Evolutionary conservation across 2,113 vertebrate species (phyloP).

Genomic region (Semicossyphus pulcher): DNA sequence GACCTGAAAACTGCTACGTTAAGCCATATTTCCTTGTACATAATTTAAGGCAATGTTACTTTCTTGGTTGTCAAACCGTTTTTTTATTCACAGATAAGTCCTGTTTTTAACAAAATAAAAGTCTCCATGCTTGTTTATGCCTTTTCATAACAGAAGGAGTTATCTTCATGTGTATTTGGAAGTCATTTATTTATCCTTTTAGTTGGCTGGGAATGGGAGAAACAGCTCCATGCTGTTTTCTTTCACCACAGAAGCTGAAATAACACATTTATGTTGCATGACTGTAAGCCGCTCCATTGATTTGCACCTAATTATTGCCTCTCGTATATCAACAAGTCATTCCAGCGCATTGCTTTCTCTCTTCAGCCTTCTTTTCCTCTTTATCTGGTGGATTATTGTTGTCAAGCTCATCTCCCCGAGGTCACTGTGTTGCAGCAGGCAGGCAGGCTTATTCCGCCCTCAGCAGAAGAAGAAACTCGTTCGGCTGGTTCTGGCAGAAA

Average conservation of each 20-base stretch:
- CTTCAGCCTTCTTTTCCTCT: constrained; percentile 30
- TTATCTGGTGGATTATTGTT: constrained; percentile 56
- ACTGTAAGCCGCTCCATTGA: background rate
- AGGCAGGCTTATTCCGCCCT: constrained; percentile 66
- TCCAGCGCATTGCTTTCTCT: background rate
- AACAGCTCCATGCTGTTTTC: too few relatives aligned
- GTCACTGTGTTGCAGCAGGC: constrained; percentile 67
- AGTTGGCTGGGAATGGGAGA: too few relatives aligned
- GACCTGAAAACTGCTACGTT: constrained; percentile 34
- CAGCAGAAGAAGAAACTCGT: constrained; percentile 77
- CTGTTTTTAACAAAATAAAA: constrained; percentile 75
- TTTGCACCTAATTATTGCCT: background rate
- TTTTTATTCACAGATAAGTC: constrained; percentile 31
- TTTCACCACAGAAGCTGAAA: background rate
- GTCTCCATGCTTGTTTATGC: constrained; percentile 37
- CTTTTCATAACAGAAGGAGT: background rate
- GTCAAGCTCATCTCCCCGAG: constrained; percentile 59
- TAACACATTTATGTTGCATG: background rate
- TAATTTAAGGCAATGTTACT: constrained; percentile 46
- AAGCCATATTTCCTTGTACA: constrained; percentile 71
- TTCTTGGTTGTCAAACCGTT: constrained; percentile 44
- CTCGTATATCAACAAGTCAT: constrained; percentile 2
- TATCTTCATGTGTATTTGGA: background rate
- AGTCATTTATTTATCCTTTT: background rate
- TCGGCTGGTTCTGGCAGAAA: constrained; percentile 82